phyloP scores from a whole-genome alignment of 2,888 invertebrate genomes.

The Amphipyra berbera region DNA sequence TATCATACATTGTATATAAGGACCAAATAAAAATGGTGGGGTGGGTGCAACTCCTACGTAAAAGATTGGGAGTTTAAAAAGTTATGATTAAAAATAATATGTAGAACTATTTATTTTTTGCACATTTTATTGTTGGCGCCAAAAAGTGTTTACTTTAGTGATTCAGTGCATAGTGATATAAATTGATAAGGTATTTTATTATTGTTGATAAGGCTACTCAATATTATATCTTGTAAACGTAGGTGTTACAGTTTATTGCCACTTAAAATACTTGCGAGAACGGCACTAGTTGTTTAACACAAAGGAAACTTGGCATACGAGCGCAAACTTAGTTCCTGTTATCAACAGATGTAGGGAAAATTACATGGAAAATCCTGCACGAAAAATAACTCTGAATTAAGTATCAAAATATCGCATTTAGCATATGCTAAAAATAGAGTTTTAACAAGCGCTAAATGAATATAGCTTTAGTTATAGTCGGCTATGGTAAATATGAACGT shows the following conservation, averaged over 20 bases:
- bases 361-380: not conserved
- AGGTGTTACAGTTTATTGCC: conserved; percentile 22
- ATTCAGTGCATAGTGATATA: conserved; percentile 26
- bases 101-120: not conserved
- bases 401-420: conserved; percentile 22
- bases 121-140: conserved; percentile 10
- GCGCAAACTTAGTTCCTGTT: conserved; percentile 5
- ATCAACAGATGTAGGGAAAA: conserved; percentile 1
- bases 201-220: conserved; percentile 26
- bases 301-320: conserved; percentile 7
- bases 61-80: conserved; percentile 12
- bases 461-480: conserved; percentile 24
- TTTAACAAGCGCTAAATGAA: conserved; percentile 44
- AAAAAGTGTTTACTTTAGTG: conserved; percentile 31
- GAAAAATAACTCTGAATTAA: conserved; percentile 1
- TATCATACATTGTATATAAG: conserved; percentile 25
- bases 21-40: conserved; percentile 21
- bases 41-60: conserved; percentile 17
- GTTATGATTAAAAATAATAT: no score
- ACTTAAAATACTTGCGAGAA: conserved; percentile 14
- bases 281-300: conserved; percentile 2
- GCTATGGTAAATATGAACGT: conserved; percentile 31
- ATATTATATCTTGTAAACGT: conserved; percentile 21
- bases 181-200: conserved; percentile 33
- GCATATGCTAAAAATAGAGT: conserved; percentile 21